Evolutionary conservation across 2,113 vertebrate species (phyloP), one percentile per base, ranked within the genome.

Genomic region (Zosterops japonicus): DNA sequence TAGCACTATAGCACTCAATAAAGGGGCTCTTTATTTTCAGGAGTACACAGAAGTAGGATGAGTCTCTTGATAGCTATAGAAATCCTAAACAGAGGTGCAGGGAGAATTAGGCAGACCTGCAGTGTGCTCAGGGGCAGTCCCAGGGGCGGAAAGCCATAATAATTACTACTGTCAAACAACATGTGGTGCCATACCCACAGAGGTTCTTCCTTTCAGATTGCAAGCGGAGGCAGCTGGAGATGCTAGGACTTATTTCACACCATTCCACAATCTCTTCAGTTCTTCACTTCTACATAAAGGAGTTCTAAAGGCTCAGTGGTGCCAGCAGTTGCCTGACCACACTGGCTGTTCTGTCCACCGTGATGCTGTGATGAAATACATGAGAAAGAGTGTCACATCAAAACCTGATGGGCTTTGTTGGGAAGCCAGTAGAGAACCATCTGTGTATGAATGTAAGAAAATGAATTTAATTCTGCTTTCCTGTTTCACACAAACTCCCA

Each of bases 1-100:
- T 29, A 75, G 20, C 29, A 72, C 21, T 64, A 6, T 11, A 88
- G 13, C 55, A 88, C 53, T 94, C 59, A 55, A 36, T 80, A 86
- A 91, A 90, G 29, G 6, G 49, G 17, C 60, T 22, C 33, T 91
- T 81, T 90, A 59, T 91, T 88, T 93, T 67, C 75, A 63, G 44
- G 29, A 70, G 8, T 46, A 63, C 9, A 9, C n/a, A 68, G 46
- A 80, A 83, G 44, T 41, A 69, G 10, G 24, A 53, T 11, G 39
- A 52, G 59, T 80, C 39, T 90, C 78, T 60, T 65, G 55, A 31
- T 80, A 80, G 27, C 78, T 67, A 15, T 3, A 61, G 78, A 72
- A 85, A 79, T 59, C 8, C 70, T 69, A 57, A 87, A 76, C 31
- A 72, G 65, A 90, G 57, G n/a, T 7, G 0, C 6, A 55, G 63